Base-by-base conservation (phyloP, 2,113 vertebrate species). In the Scatophagus argus region DNA sequence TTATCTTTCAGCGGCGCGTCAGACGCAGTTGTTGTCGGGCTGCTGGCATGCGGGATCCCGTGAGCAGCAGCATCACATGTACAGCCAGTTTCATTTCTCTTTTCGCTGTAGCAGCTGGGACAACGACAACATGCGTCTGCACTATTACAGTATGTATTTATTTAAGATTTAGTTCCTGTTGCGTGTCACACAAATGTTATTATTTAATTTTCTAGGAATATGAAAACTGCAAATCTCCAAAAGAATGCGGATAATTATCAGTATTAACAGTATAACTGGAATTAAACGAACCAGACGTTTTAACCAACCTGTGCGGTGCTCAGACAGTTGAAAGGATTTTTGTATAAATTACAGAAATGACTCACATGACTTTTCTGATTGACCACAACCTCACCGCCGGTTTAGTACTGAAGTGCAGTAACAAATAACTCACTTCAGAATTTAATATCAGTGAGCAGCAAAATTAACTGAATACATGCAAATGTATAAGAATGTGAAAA, bases 31-130 rank as follows among this genome's bases (percentile, higher is more conserved):
- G 51, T 1, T 73, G 79, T 89, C 83, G 46, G 61, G 43, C 25
- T 41, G 32, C 29, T 61, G 43, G 17, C 54, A 31, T 38, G 38
- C 23, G 25, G 25, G 21, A 41, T 23, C 27, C 29, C 8, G 23
- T 12, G 34, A 61, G 56, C 6, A 41, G 46, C 25, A 79, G 36
- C 68, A 17, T 89, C 81, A 86, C 87, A 84, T 87, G 85, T 0
- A 16, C 16, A 66, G 21, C 3, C 13, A 12, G 16, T 64, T 63
- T 85, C 25, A 54, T 54, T 69, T 55, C 29, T 59, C 16, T 52
- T 76, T 67, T 46, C n/a, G 38, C 3, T 60, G 27, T 0, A 14
- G 14, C 6, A 0, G 2, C 38, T 29, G 14, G n/a, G n/a, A n/a
- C n/a, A n/a, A n/a, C n/a, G n/a, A n/a, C n/a, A n/a, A n/a, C n/a